Base-by-base conservation (phyloP, 2,888 invertebrate genomes). In the Agrochola litura region DNA sequence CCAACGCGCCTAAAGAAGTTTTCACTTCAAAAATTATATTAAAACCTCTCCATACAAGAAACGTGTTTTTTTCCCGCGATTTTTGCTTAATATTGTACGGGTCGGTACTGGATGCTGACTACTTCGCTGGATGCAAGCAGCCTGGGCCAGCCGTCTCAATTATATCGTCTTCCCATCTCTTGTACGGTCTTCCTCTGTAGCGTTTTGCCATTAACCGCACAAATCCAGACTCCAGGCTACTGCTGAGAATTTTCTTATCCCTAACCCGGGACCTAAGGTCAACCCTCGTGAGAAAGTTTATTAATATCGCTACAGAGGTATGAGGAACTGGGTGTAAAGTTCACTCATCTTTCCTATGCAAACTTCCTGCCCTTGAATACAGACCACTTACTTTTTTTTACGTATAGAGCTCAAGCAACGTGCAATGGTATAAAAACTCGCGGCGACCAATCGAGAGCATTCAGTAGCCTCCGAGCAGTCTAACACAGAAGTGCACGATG, bases 401-500 rank as follows among this genome's bases (percentile, higher is more conserved):
- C 91, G 94, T 94, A 94, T 92, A 90, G 92, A 93, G 92, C 92
- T 90, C 93, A 89, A 90, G 84, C 92, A 83, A 78, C 73, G 86
- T 88, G 88, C 85, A 82, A 88, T 83, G 92, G 92, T 96, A 96
- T 96, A 96, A 96, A 96, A 94, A 93, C 92, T 85, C 86, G 78
- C 91, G 89, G 87, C 93, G 88, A 91, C 95, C 91, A 92, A 95
- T 93, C 92, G 93, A 94, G 93, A 94, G 92, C 95, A 96, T 92
- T 96, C 96, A 96, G 96, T 96, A 96, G 96, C 96, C 93, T 93
- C 94, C 95, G 95, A 90, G 96, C 96, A 96, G 96, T 96, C 96
- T 95, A 94, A 92, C 88, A 95, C 95, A 95, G 96, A 96, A 96
- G 95, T 96, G 95, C 96, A 96, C 90, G 95, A 96, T 96, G 96